A percentile compares a stretch with the other conserved stretches of the same genome.
phyloP scores from a whole-genome alignment of 2,113 vertebrate species.

The Geococcyx californianus region DNA sequence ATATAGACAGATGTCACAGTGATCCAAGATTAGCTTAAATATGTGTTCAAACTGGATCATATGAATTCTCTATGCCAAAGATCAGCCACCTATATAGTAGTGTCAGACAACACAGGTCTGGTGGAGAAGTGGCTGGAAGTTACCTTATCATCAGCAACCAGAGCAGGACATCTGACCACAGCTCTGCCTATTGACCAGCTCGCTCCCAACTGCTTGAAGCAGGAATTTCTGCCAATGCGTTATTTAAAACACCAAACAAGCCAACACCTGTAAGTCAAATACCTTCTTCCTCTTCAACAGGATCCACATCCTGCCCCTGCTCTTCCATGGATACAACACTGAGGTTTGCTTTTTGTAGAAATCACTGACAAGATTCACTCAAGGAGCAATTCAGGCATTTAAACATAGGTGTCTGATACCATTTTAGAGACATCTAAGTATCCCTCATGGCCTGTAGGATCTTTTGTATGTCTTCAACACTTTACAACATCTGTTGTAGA shows the following conservation, averaged over 20 bases:
- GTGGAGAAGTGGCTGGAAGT: not conserved
- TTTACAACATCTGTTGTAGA: not conserved
- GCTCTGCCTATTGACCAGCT: not conserved
- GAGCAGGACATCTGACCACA: not conserved
- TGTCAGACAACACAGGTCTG: not conserved
- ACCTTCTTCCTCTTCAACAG: not conserved
- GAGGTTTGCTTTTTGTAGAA: not conserved
- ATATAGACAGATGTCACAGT: not conserved
- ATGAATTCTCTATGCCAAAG: not conserved
- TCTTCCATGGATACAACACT: not conserved
- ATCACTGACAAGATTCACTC: not conserved
- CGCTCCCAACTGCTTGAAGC: not conserved
- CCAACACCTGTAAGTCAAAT: not conserved
- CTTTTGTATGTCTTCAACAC: not conserved
- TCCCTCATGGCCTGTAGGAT: not conserved
- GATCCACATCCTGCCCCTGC: constrained; percentile 26
- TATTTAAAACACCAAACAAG: not conserved
- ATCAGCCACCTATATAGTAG: not conserved
- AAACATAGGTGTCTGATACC: not conserved
- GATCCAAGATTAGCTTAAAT: not conserved
- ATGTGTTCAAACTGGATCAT: not conserved
- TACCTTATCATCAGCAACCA: not conserved
- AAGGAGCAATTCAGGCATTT: not conserved
- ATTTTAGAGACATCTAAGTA: not conserved
- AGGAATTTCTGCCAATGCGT: not conserved